Percentiles rank a stretch among this genome's conserved stretches.
Conservation (phyloP, 2,888 invertebrate genomes). For the Mongoloraphidia duomilia region DNA sequence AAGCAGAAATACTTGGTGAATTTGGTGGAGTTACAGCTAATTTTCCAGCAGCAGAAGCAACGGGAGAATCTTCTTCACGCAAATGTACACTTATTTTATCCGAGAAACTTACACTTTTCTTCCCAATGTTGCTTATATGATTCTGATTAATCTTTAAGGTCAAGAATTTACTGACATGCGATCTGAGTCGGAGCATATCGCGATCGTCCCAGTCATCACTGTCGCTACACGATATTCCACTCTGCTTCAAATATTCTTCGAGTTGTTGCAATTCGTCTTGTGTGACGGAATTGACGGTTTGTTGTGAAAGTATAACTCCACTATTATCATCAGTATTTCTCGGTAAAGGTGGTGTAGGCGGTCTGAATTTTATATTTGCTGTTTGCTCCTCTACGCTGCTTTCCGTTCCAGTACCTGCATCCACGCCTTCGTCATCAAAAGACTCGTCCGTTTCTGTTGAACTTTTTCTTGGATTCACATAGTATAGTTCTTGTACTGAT, state of each 20-base stretch:
- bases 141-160: constrained; percentile 56
- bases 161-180: constrained; percentile 56
- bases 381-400: constrained; percentile 44
- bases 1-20: constrained; percentile 56
- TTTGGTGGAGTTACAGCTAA: constrained; percentile 51
- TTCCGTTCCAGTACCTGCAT: constrained; percentile 35
- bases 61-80: constrained; percentile 32
- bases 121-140: constrained; percentile 33
- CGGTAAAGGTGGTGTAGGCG: constrained; percentile 37
- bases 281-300: constrained; percentile 24
- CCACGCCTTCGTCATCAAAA: constrained; percentile 47
- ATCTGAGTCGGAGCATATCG: constrained; percentile 53
- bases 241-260: constrained; percentile 55
- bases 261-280: constrained; percentile 50
- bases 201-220: constrained; percentile 52
- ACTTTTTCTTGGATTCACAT: constrained; percentile 36
- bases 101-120: constrained; percentile 67
- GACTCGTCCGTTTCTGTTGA: constrained; percentile 33
- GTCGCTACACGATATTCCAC: constrained; percentile 53
- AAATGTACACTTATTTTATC: constrained; percentile 41
- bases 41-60: constrained; percentile 15
- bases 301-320: constrained; percentile 15
- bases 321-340: constrained; percentile 25
- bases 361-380: constrained; percentile 34
- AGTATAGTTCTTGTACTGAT: constrained; percentile 63